Conservation (phyloP, 2,797 vertebrate genomes). For the Pseudomugil gertrudae region DNA sequence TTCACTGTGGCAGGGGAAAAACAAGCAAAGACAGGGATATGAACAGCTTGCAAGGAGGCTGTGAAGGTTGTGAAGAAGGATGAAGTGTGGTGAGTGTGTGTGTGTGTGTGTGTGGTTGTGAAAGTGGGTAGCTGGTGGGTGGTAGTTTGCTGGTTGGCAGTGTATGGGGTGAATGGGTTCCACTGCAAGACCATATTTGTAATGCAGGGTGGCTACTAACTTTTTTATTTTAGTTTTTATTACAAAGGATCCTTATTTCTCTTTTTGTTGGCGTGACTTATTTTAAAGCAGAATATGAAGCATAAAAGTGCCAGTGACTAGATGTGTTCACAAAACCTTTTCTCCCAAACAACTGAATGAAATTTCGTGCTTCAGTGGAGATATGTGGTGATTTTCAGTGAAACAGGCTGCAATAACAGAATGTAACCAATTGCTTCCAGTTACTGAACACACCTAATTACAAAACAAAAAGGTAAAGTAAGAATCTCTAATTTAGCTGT, state of each 20-base stretch:
- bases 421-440: too few relatives aligned
- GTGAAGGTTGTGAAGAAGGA: conserved; percentile 24
- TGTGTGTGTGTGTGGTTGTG: conserved; percentile 19
- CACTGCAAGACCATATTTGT: background rate
- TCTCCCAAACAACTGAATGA: background rate
- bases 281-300: background rate
- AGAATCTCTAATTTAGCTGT: too few relatives aligned
- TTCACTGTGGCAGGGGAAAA: conserved; percentile 4
- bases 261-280: background rate
- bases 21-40: conserved; percentile 6
- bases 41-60: conserved; percentile 48
- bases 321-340: background rate
- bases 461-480: too few relatives aligned
- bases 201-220: background rate
- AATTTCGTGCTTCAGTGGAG: background rate
- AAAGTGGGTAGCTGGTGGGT: conserved; percentile 4
- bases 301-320: background rate
- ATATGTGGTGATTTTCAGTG: background rate
- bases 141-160: conserved; percentile 4
- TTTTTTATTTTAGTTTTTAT: conserved; percentile 6
- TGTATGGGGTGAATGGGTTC: background rate
- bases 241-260: background rate
- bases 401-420: background rate
- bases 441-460: too few relatives aligned
- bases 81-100: too few relatives aligned